Base-by-base conservation (phyloP, 1,140 invertebrate species). In the Euura saliciscinereae region DNA sequence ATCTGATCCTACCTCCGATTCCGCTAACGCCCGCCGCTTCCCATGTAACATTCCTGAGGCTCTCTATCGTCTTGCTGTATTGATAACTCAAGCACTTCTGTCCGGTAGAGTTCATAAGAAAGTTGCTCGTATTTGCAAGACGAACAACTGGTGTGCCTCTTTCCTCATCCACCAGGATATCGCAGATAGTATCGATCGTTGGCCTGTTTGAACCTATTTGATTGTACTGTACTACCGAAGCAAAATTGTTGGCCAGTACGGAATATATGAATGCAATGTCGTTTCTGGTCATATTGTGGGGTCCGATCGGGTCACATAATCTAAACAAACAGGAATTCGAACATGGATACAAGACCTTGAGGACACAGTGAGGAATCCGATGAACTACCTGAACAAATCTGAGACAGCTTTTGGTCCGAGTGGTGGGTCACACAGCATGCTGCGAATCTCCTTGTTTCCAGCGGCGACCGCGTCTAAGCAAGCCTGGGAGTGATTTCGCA, bases 151-250 rank as follows among this genome's bases (percentile, higher is more conserved):
- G 89, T 42, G 89, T 84, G 0, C 91, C 90, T 6, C 88, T 80
- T 0, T 83, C 89, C 11, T 89, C 82, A 80, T 94, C 90, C 0
- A 89, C 89, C 90, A 98, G 92, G 69, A 97, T 90, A 75, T 91
- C 87, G 82, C 95, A 97, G 7, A 95, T 79, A 28, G 88, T 90
- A 79, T 96, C 93, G 44, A 98, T 94, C 1, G 96, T 97, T 2
- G 2, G 97, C 89, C 74, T 93, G 93, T 8, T 89, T 90, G 45
- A 88, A 90, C 72, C 84, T 86, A 0, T 97, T 84, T 96, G 95
- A 83, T 98, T 99, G 83, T 99, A 98, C 79, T 99, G 97, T 0
- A 98, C 96, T 68, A 98, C 90, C 59, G 92, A 95, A 3, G 93
- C 94, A 83, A 96, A 93, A 85, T 96, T 96, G 51, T 92, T 91